These are phyloP conservation scores for Cyprinus carpio DNA, from an alignment of 2,113 vertebrate species.

Conservation along the genomic window DNA sequence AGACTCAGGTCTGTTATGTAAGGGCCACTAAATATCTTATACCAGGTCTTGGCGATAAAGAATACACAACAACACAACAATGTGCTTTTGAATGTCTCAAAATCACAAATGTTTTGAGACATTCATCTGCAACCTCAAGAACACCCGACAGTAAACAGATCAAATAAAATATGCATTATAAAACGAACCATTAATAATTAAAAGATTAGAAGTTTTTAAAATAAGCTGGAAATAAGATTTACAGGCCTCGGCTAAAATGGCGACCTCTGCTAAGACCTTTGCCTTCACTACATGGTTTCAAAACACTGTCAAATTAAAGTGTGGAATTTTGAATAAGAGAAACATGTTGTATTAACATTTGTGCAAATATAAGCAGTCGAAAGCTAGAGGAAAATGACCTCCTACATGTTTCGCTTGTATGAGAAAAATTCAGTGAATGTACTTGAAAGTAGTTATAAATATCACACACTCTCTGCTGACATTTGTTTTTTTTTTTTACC, in stretches of 20 bases:
- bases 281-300: not conserved
- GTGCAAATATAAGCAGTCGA: not conserved
- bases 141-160: not conserved
- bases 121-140: not conserved
- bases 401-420: not conserved
- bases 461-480: not conserved
- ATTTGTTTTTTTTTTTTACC: too few relatives aligned
- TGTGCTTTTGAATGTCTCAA: not conserved
- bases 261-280: not conserved
- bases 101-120: not conserved
- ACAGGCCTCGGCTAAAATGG: not conserved
- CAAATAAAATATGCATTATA: not conserved
- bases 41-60: not conserved
- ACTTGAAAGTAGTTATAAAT: slow-evolving; percentile 12
- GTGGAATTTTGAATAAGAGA: not conserved
- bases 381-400: not conserved
- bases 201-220: not conserved
- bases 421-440: slow-evolving; percentile 5
- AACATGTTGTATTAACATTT: not conserved
- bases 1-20: slow-evolving; percentile 39
- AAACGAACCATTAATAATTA: not conserved
- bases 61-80: not conserved
- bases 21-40: slow-evolving; percentile 17
- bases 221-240: not conserved
- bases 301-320: not conserved